Conservation (phyloP, 2,113 vertebrate genomes). For the Rhipidura dahli region DNA sequence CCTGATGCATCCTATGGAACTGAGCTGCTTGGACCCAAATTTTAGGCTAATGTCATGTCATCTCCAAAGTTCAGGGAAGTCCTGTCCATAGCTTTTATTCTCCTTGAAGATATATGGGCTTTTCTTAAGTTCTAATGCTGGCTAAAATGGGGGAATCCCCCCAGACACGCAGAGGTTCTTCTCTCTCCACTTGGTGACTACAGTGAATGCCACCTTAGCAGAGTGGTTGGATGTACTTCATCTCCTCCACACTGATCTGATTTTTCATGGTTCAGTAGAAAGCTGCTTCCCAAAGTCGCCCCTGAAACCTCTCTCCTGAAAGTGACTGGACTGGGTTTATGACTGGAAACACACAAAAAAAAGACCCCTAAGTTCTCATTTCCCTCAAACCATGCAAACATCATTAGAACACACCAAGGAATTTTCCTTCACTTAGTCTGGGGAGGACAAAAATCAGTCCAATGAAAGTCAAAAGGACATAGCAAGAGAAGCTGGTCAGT, state of each 20-base stretch:
- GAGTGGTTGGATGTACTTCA: neutral
- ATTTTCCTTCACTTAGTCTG: neutral
- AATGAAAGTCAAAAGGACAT: neutral
- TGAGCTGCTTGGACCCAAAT: neutral
- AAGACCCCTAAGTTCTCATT: neutral
- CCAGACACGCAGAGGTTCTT: neutral
- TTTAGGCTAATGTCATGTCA: neutral
- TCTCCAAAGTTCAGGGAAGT: neutral
- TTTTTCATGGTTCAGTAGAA: neutral
- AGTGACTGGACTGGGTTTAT: neutral
- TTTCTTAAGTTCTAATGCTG: neutral
- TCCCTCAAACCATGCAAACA: neutral
- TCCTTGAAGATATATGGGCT: neutral
- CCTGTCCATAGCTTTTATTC: neutral
- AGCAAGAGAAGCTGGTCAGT: neutral
- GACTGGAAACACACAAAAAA: neutral
- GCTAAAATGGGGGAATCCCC: neutral
- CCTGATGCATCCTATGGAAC: neutral
- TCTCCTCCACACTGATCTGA: neutral
- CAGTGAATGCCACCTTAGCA: neutral
- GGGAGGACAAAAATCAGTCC: neutral
- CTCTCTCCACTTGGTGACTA: neutral
- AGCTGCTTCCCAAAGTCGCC: neutral
- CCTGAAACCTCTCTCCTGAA: neutral
- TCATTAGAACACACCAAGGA: neutral